These are phyloP conservation scores for Eupeodes latifasciatus DNA, from an alignment of 2,888 invertebrate genomes.

Conservation along the genomic window DNA sequence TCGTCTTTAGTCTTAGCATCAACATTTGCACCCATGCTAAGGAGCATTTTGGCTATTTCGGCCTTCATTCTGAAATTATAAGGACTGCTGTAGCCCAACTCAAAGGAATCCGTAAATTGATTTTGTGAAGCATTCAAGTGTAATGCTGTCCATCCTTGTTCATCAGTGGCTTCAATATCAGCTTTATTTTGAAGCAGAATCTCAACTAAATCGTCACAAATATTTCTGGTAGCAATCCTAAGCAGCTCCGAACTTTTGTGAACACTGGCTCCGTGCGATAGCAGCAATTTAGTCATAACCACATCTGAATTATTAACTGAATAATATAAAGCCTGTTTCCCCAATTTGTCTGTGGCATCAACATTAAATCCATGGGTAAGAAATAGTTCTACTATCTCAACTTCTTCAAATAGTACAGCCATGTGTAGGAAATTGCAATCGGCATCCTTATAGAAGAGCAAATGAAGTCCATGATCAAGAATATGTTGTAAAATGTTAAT, in stretches of 20 bases:
- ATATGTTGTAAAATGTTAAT: no score
- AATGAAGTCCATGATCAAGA: no score
- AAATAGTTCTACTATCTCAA: no score
- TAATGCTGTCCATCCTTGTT: no score
- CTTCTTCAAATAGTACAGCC: no score
- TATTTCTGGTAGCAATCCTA: neutral
- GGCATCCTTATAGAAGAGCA: no score
- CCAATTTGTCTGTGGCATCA: neutral
- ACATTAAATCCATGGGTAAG: neutral
- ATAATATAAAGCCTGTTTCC: neutral
- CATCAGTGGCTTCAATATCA: no score
- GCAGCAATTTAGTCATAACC: neutral
- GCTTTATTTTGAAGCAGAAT: no score
- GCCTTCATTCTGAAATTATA: no score
- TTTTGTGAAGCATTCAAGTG: no score
- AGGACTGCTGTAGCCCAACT: no score
- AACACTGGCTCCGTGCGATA: neutral
- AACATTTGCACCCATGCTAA: slow-evolving; percentile 13
- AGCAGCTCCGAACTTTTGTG: neutral
- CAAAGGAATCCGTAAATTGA: fast-evolving
- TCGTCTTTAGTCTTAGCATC: neutral
- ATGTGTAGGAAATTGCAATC: no score
- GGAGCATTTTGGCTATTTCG: slow-evolving; percentile 5
- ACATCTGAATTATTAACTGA: neutral
- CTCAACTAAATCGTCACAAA: slow-evolving; percentile 1